A percentile compares a stretch with the other conserved stretches of the same genome.
Evolutionary conservation across 2,113 vertebrate genomes (phyloP).

Genomic region (Elachura formosa): DNA sequence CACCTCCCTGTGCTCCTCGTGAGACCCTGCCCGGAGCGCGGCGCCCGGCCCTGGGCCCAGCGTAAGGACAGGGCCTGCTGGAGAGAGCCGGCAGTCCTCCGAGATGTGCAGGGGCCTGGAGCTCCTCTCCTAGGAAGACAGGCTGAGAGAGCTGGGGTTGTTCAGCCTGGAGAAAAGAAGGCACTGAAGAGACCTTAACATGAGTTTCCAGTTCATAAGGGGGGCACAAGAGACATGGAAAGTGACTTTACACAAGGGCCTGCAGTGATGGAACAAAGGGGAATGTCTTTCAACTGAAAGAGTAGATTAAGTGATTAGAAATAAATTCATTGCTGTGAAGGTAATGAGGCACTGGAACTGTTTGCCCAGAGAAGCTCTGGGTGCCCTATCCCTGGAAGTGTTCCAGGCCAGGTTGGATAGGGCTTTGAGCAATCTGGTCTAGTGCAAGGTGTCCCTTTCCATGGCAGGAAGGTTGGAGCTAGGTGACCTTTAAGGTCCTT

Average conservation of each 20-base stretch:
- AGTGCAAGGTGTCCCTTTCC: not conserved
- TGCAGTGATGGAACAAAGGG: not conserved
- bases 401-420: not conserved
- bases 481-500: not conserved
- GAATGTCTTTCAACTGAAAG: not conserved
- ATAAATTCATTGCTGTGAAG: not conserved
- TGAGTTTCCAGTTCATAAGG: not conserved
- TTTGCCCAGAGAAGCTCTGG: not conserved
- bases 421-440: not conserved
- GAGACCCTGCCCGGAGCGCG: rapidly evolving
- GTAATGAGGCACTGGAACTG: not conserved
- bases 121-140: not conserved
- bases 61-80: not conserved
- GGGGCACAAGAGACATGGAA: not conserved
- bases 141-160: not conserved
- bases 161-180: not conserved
- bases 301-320: not conserved
- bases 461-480: not conserved
- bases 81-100: not conserved
- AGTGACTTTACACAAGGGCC: not conserved
- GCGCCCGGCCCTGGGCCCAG: not conserved
- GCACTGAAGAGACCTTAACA: not conserved
- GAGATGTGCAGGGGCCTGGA: not conserved
- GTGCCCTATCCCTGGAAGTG: not conserved
- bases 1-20: rapidly evolving